Evolutionary conservation across 2,113 vertebrate genomes (phyloP).

Genomic region (Gopherus evgoodei): DNA sequence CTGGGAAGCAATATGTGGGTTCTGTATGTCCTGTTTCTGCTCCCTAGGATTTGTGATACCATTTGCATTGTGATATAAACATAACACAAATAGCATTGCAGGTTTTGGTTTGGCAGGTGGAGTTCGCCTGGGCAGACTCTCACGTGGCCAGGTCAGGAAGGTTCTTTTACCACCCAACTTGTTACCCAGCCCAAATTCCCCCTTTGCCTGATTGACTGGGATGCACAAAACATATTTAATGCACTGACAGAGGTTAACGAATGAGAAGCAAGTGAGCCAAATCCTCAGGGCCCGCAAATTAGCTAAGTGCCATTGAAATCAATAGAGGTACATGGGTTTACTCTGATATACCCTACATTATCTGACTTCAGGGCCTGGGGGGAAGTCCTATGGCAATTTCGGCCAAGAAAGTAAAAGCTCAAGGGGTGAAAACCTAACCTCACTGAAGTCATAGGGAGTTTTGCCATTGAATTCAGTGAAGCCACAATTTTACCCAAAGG

Average conservation of each 20-base stretch:
- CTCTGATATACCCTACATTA: neutral
- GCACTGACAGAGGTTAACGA: neutral
- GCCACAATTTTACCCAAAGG: neutral
- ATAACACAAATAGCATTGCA: neutral
- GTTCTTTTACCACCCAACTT: neutral
- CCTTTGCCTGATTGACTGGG: neutral
- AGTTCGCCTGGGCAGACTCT: neutral
- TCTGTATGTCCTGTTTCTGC: neutral
- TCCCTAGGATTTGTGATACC: neutral
- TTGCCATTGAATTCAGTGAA: neutral
- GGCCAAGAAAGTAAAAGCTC: neutral
- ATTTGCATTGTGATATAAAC: neutral
- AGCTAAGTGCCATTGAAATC: neutral
- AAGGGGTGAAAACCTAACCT: neutral
- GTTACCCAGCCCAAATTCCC: neutral
- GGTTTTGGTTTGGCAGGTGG: neutral
- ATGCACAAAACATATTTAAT: neutral
- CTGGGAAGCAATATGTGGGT: neutral
- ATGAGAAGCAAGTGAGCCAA: neutral
- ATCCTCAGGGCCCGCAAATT: neutral
- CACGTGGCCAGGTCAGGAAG: neutral
- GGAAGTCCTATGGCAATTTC: neutral
- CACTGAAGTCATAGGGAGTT: neutral
- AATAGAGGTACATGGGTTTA: neutral
- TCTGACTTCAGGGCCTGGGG: no score